Evolutionary conservation across 2,888 invertebrate species (phyloP), one percentile per base, ranked within the genome.

Genomic region (Trachelus troglodyta): DNA sequence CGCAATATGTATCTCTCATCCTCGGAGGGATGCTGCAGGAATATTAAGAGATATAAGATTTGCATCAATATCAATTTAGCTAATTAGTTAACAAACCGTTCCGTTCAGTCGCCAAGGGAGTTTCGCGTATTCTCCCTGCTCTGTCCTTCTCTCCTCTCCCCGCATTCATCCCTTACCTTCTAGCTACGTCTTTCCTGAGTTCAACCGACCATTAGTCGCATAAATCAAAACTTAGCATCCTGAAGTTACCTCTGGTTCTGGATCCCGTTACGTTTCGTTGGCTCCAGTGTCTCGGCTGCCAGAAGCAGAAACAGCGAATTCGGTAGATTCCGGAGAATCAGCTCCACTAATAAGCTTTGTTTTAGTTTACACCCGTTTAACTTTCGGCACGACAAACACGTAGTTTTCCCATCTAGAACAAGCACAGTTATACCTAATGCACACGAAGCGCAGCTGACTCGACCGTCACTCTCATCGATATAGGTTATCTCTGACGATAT

Each of bases 141-240:
- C 71, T 3, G 71, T 31, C n/a, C 71, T 71, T 71, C n/a, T 71
- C 87, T 83, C 81, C 80, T 81, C 84, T 86, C 82, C 84, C 80
- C 80, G 75, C 83, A 80, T 83, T 77, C 85, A 74, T 75, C 73
- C 37, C 71, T 37, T 37, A 74, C 68, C 77, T 40, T 56, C 74
- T 73, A 76, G 33, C 74, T 73, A 75, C 75, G 77, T 82, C 82
- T 86, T 86, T 83, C 81, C 81, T 84, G 83, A 85, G 85, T 87
- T 87, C 83, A 86, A 85, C 84, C 83, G 85, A 86, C 86, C 87
- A 87, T 88, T 87, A 86, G 84, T 83, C 82, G 85, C 85, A 87
- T 89, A 89, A 90, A 89, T 90, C 89, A 89, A 89, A 89, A 90
- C 88, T 90, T 89, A 80, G 83, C 81, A 80, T 73, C 81, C 81